Base-by-base conservation (phyloP, 2,797 vertebrate genomes). In the Poliocrania exsul region DNA sequence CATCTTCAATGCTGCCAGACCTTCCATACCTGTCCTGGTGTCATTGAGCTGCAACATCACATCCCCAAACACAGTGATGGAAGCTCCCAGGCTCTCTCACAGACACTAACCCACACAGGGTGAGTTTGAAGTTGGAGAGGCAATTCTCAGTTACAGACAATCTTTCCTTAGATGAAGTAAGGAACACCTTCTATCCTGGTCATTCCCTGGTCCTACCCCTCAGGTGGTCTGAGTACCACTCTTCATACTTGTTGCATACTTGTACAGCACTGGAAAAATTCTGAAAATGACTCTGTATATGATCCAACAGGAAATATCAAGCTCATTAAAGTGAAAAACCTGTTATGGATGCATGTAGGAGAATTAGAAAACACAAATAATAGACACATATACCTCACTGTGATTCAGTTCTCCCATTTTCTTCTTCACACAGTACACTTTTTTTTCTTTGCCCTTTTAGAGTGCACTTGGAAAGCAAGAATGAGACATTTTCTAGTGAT, bases 281-380 rank as follows among this genome's bases (percentile, higher is more conserved):
- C 25, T 50, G 10, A 31, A 0, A 0, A 35, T 84, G 17, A 25
- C 19, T 51, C 16, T 51, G 2, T 24, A 24, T 53, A 16, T 42
- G 10, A 56, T 37, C 33, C 11, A 54, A 8, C 7, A 61, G n/a
- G 64, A 21, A 50, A 65, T 31, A 69, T 12, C 28, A 67, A 54
- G 17, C 10, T 54, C 37, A 51, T 81, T 80, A 56, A 77, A 91
- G 56, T 40, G 49, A 81, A 60, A 74, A 6, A 3, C 6, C 6
- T 10, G 42, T 51, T 19, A 38, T 0, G 2, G 20, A 40, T 28
- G 13, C 1, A 0, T 37, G 4, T 38, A 75, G 47, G 54, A 64
- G 8, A 84, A 86, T 47, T 61, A 69, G 17, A 47, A 62, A 69
- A 58, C 35, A 82, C 3, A 65, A 78, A 54, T 35, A 67, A 54